These are phyloP conservation scores for Darevskia mixta DNA, from an alignment of 2,797 vertebrate genomes.

Conservation along the genomic window DNA sequence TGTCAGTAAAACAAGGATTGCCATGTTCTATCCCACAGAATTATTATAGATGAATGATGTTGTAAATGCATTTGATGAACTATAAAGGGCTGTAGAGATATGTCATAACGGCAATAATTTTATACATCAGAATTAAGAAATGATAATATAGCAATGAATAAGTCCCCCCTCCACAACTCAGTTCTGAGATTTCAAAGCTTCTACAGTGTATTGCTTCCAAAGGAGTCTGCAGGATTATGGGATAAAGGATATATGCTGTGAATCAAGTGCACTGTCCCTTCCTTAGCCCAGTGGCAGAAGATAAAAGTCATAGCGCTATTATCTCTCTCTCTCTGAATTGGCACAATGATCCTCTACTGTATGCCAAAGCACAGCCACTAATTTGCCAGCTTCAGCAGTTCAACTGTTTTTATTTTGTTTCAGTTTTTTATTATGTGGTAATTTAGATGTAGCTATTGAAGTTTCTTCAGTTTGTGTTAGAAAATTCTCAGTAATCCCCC, in stretches of 20 bases:
- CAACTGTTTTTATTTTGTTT: slow-evolving; percentile 61
- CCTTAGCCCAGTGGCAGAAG: not conserved
- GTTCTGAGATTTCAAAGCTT: not conserved
- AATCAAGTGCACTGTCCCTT: not conserved
- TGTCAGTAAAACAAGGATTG: not conserved
- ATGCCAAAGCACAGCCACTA: slow-evolving; percentile 46
- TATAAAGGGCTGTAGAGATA: not conserved
- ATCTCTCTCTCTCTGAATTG: not conserved
- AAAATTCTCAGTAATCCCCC: slow-evolving; percentile 64
- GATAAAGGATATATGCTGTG: not conserved
- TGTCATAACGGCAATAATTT: not conserved
- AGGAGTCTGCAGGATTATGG: not conserved
- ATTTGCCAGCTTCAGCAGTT: slow-evolving; percentile 53
- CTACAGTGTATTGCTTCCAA: not conserved
- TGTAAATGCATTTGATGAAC: not conserved
- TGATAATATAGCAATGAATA: no score
- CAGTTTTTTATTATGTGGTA: slow-evolving; percentile 65
- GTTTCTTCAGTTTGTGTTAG: slow-evolving; percentile 72
- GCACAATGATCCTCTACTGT: slow-evolving; percentile 23
- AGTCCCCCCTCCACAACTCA: not conserved
- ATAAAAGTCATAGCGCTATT: slow-evolving; percentile 5
- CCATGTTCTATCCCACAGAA: not conserved
- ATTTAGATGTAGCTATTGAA: slow-evolving; percentile 75
- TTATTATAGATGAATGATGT: not conserved
- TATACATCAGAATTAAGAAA: not conserved